Conservation (phyloP, 2,888 invertebrate genomes). For the Drosophila kuntzei region DNA sequence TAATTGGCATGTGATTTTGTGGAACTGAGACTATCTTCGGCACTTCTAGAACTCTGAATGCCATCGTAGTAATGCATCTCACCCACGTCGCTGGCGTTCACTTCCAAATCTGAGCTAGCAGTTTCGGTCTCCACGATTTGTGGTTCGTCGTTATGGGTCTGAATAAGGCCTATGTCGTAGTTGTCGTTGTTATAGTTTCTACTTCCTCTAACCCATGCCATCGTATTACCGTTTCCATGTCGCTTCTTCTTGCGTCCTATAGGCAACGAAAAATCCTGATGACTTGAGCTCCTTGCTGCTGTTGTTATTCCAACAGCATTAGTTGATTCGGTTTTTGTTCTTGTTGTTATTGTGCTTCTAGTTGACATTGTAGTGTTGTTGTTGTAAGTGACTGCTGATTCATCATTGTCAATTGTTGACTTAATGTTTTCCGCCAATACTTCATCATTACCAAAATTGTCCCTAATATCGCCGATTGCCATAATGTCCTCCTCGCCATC, state of each 20-base stretch:
- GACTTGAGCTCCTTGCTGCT: constrained; percentile 11
- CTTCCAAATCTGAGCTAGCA: constrained; percentile 7
- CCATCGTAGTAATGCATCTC: constrained; percentile 61
- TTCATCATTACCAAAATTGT: constrained; percentile 71
- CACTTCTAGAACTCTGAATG: constrained; percentile 1
- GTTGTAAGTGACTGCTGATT: constrained; percentile 44
- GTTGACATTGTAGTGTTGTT: constrained; percentile 8
- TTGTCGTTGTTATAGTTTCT: constrained; percentile 30
- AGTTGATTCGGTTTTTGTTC: constrained; percentile 12
- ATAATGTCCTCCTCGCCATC: constrained; percentile 43
- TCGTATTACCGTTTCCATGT: constrained; percentile 31
- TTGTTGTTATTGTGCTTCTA: constrained; percentile 4
- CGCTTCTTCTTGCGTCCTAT: constrained; percentile 53
- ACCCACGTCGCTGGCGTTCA: constrained; percentile 44
- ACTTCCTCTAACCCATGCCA: constrained; percentile 10
- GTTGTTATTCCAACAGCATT: constrained; percentile 1
- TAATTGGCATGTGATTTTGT: constrained; percentile 52
- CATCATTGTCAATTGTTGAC: constrained; percentile 68
- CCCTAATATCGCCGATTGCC: constrained; percentile 77
- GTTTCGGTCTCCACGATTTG: neutral
- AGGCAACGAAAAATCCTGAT: constrained; percentile 17
- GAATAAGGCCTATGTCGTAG: constrained; percentile 34
- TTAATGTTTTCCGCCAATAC: constrained; percentile 58
- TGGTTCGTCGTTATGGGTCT: constrained; percentile 27
- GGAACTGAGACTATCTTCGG: constrained; percentile 7